Base-by-base conservation (phyloP, 2,797 vertebrate species). In the Xenops minutus region DNA sequence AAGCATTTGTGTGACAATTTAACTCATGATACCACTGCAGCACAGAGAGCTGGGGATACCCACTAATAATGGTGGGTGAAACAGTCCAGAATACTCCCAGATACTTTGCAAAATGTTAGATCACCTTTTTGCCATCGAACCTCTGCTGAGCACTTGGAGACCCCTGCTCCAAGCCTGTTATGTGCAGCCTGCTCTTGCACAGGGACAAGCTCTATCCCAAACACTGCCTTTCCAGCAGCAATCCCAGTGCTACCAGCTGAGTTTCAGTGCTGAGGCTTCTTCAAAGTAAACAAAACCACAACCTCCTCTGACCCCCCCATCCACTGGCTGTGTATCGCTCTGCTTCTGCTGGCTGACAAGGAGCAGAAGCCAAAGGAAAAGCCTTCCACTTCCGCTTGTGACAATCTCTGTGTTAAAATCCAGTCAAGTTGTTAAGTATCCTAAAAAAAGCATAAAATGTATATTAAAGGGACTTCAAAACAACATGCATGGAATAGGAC, bases 251-350 rank as follows among this genome's bases (percentile, higher is more conserved):
- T 69, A 59, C 23, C 80, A 66, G n/a, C 34, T 46, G 27, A 6
- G 9, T 23, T 68, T 52, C 52, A 43, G 1, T 20, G 13, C 69
- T 43, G 58, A 87, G 62, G 36, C 43, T 67, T 79, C 59, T 43
- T 76, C 64, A 34, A 29, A 73, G 52, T 2, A 1, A 71, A 39
- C 15, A 56, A 51, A 80, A 14, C 15, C 1, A 0, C 14, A 29
- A 52, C 3, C 8, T 73, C 21, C 34, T 41, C n/a, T 5, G 1
- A 34, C 14, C 32, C 23, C 23, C 23, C 24, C 4, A 1, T 44
- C 49, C 54, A 9, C 1, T 0, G 0, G 13, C 22, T 36, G 10
- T 5, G 1, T 14, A 10, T 46, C 36, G 23, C 8, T 26, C 46
- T n/a, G 43, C 13, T 37, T 20, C 36, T 49, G 61, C 68, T 36